A percentile compares a stretch with the other conserved stretches of the same genome.
phyloP scores from a whole-genome alignment of 2,888 invertebrate genomes.

The Spialia ferax region DNA sequence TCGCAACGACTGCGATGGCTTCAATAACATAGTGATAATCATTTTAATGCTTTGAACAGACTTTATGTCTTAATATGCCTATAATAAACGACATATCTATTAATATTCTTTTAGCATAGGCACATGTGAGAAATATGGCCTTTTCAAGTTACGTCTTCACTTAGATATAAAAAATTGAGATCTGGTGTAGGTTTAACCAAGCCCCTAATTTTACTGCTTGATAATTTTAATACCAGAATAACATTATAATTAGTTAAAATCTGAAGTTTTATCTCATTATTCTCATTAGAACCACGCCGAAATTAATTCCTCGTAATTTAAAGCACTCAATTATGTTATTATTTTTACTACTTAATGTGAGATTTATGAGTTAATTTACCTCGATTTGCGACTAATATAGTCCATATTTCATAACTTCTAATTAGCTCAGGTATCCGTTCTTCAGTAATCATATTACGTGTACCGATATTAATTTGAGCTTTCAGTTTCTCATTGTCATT shows the following conservation, averaged over 20 bases:
- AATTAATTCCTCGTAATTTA: background rate
- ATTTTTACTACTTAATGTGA: background rate
- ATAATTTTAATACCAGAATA: too few relatives aligned
- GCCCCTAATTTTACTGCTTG: too few relatives aligned
- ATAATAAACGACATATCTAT: too few relatives aligned
- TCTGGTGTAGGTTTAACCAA: too few relatives aligned
- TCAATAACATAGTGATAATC: too few relatives aligned
- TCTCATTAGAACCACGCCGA: background rate
- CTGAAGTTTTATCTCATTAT: background rate
- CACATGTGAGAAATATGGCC: too few relatives aligned
- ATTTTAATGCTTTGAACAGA: too few relatives aligned
- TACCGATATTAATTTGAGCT: conserved; percentile 21
- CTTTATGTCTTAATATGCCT: too few relatives aligned
- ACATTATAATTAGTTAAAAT: background rate
- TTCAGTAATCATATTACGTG: conserved; percentile 25
- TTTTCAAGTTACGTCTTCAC: too few relatives aligned
- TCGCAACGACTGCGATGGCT: too few relatives aligned
- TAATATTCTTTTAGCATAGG: too few relatives aligned
- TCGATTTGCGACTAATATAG: background rate
- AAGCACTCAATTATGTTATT: background rate
- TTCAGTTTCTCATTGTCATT: conserved; percentile 24
- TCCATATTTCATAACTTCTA: conserved; percentile 19
- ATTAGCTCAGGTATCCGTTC: conserved; percentile 31
- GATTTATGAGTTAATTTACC: conserved; percentile 11
- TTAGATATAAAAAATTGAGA: too few relatives aligned